Conservation (phyloP, 2,113 vertebrate species). For the Climacteris rufus region DNA sequence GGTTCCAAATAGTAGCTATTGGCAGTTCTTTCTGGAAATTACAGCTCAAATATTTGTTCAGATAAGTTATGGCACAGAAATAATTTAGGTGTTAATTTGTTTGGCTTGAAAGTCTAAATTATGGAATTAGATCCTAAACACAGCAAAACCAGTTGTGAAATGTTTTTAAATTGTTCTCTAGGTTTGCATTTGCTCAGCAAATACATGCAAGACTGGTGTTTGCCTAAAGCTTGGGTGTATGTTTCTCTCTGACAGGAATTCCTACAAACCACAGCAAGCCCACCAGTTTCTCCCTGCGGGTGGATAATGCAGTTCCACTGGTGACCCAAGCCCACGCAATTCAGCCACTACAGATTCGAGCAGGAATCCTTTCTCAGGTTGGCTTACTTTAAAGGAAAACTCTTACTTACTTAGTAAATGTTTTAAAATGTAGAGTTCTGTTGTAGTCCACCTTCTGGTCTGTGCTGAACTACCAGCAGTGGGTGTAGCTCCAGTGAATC, state of each 20-base stretch:
- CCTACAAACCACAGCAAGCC: conserved; percentile 86
- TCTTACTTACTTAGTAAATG: background rate
- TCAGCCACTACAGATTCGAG: conserved; percentile 91
- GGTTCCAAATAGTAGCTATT: background rate
- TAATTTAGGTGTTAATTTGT: background rate
- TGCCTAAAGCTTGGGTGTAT: background rate
- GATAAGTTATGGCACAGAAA: background rate
- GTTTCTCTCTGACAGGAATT: conserved; percentile 77
- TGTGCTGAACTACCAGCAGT: background rate
- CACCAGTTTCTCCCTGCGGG: conserved; percentile 86
- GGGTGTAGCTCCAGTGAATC: fast-evolving
- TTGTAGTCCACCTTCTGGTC: background rate
- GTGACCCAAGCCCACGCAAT: conserved; percentile 90
- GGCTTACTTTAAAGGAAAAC: background rate
- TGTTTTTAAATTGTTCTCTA: background rate
- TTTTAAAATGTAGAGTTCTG: background rate
- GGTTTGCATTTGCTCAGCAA: background rate
- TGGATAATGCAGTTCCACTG: conserved; percentile 90
- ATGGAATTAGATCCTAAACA: background rate
- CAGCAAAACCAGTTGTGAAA: background rate
- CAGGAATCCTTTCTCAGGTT: conserved; percentile 94
- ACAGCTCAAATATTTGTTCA: background rate
- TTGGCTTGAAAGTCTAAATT: background rate
- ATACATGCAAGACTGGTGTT: background rate
- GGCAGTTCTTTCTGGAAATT: background rate